Percentiles rank a stretch among this genome's conserved stretches.
Evolutionary conservation across 2,797 vertebrate species (phyloP).

Genomic region (Chloroceryle amazona): DNA sequence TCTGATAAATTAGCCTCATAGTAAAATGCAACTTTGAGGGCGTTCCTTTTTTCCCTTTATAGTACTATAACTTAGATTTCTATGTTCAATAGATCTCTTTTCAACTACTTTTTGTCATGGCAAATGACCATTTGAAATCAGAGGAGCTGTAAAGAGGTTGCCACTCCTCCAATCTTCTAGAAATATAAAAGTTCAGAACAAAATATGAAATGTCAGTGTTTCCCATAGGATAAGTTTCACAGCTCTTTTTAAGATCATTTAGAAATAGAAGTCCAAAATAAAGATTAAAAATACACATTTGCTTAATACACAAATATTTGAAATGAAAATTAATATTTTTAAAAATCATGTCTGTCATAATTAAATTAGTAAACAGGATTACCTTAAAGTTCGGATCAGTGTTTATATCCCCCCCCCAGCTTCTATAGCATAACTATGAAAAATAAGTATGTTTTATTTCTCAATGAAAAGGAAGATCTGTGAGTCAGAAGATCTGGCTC

Average conservation of each 20-base stretch:
- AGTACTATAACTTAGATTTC: not conserved
- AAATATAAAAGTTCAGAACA: not conserved
- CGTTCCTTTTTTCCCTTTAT: not conserved
- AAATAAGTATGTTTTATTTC: not conserved
- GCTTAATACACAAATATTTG: not conserved
- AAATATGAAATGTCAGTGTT: not conserved
- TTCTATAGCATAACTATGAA: slow-evolving; percentile 10
- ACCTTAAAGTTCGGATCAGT: not conserved
- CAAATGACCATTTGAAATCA: not conserved
- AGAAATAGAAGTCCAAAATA: not conserved
- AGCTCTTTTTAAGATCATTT: not conserved
- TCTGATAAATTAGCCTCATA: not conserved
- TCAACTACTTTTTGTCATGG: not conserved
- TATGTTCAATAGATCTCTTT: not conserved
- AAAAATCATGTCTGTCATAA: not conserved
- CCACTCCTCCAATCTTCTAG: not conserved
- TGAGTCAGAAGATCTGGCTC: slow-evolving; percentile 52
- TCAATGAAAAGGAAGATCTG: not conserved
- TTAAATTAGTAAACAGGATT: not conserved
- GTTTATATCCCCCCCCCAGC: not conserved
- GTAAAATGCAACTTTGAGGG: not conserved
- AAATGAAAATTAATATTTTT: not conserved
- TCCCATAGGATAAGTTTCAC: not conserved
- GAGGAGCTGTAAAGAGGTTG: not conserved
- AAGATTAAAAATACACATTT: not conserved